phyloP scores from a whole-genome alignment of 2,113 vertebrate genomes.

The Leiothrix lutea region DNA sequence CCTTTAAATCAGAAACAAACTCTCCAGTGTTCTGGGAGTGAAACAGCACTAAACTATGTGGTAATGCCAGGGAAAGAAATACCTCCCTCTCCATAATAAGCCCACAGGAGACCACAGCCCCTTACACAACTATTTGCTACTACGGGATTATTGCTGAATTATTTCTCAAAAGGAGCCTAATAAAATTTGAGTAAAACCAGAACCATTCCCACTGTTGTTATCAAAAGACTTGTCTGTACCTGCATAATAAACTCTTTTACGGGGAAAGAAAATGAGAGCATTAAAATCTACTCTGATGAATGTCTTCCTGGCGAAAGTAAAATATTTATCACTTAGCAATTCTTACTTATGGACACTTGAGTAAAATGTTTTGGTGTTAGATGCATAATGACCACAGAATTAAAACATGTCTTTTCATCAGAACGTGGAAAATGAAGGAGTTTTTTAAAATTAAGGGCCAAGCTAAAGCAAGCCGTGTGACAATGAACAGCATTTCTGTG shows the following conservation, averaged over 20 bases:
- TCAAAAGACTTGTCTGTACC: slow-evolving; percentile 18
- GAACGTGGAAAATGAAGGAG: background rate
- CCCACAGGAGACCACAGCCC: slow-evolving; percentile 43
- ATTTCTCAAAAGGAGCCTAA: slow-evolving; percentile 48
- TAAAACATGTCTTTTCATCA: background rate
- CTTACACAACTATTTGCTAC: slow-evolving; percentile 39
- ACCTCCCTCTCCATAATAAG: slow-evolving; percentile 40
- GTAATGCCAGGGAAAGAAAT: slow-evolving; percentile 34
- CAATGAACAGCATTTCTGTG: background rate
- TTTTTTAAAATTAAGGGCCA: background rate
- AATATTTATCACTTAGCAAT: background rate
- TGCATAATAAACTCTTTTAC: slow-evolving; percentile 1
- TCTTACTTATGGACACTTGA: background rate
- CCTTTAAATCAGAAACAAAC: slow-evolving; percentile 51
- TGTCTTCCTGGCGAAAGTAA: background rate
- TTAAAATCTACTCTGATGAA: slow-evolving; percentile 1
- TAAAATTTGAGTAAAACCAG: slow-evolving; percentile 61
- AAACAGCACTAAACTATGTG: background rate
- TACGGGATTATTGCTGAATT: slow-evolving; percentile 45
- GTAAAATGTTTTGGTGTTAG: background rate
- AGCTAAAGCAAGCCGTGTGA: background rate
- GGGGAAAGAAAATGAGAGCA: background rate
- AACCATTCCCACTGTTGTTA: slow-evolving; percentile 30
- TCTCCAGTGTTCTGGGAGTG: slow-evolving; percentile 24
- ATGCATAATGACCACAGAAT: background rate